A percentile compares a stretch with the other conserved stretches of the same genome.
Conservation (phyloP, 1,140 invertebrate genomes). For the Aradophagus sp. region DNA sequence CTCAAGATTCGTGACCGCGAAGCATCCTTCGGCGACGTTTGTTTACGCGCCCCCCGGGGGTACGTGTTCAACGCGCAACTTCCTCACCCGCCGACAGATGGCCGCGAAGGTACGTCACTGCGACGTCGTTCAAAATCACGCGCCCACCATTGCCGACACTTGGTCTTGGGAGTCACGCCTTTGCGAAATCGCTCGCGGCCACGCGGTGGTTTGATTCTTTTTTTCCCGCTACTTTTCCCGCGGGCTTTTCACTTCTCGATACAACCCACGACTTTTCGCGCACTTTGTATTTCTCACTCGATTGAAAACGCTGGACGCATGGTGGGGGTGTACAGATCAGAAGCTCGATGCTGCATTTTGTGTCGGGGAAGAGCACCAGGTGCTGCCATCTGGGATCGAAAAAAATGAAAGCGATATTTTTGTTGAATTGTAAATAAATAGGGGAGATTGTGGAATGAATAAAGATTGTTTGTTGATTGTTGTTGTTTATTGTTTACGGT, state of each 20-base stretch:
- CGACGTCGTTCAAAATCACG: slow-evolving; percentile 82
- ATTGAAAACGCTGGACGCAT: slow-evolving; percentile 3
- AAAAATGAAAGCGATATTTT: too few relatives aligned
- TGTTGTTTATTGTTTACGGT: too few relatives aligned
- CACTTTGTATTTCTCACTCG: slow-evolving; percentile 40
- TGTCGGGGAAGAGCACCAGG: too few relatives aligned
- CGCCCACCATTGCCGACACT: slow-evolving; percentile 78
- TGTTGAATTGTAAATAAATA: too few relatives aligned
- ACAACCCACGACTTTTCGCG: slow-evolving; percentile 54
- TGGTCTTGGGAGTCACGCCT: background rate
- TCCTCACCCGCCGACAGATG: slow-evolving; percentile 14
- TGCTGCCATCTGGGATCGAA: too few relatives aligned
- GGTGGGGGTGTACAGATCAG: background rate
- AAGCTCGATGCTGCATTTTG: too few relatives aligned
- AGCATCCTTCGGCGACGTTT: slow-evolving; percentile 5
- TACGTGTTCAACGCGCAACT: slow-evolving; percentile 14
- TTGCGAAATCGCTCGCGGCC: background rate
- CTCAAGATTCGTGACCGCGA: background rate
- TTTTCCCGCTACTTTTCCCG: background rate
- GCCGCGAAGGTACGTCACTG: slow-evolving; percentile 30
- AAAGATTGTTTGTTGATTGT: too few relatives aligned
- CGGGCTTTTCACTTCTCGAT: slow-evolving; percentile 1
- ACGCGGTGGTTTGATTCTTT: background rate
- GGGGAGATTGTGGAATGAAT: too few relatives aligned
- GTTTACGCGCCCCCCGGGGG: slow-evolving; percentile 9